Evolutionary conservation across 2,888 invertebrate genomes (phyloP).

Genomic region (Microplitis manilae): DNA sequence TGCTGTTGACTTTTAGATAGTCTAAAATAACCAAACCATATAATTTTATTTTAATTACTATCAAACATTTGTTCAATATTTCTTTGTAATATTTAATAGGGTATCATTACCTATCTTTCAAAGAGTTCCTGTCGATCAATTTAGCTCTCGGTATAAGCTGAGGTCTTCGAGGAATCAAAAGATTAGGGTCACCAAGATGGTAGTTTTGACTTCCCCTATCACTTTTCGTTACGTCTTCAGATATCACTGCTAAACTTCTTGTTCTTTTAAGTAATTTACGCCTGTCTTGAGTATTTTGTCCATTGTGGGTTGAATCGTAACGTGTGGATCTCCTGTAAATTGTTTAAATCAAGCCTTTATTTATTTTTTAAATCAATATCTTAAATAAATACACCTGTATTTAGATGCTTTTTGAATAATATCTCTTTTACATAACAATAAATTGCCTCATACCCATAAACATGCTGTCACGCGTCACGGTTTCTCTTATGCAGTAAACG

Average conservation of each 20-base stretch:
- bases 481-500: conserved; percentile 40
- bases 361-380: background rate
- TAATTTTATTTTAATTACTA: background rate
- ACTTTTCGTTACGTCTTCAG: conserved; percentile 82
- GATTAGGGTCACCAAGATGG: conserved; percentile 71
- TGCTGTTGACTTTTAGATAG: conserved; percentile 69
- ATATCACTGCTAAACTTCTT: conserved; percentile 83
- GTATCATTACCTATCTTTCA: conserved; percentile 78
- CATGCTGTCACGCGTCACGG: conserved; percentile 45
- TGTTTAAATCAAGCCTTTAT: conserved; percentile 17
- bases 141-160: conserved; percentile 87
- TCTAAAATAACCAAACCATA: conserved; percentile 50
- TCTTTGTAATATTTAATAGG: too few species aligned
- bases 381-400: background rate
- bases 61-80: conserved; percentile 1
- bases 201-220: conserved; percentile 57
- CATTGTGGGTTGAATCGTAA: conserved; percentile 57
- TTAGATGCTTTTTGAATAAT: background rate
- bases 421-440: conserved; percentile 38
- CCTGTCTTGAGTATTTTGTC: conserved; percentile 60
- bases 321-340: conserved; percentile 60
- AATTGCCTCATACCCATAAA: conserved; percentile 19
- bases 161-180: conserved; percentile 78
- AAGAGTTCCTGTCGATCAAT: conserved; percentile 82
- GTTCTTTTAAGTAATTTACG: conserved; percentile 76